Evolutionary conservation across 2,113 vertebrate genomes (phyloP), one percentile per base, ranked within the genome.

Genomic region (Catharus fuscescens): DNA sequence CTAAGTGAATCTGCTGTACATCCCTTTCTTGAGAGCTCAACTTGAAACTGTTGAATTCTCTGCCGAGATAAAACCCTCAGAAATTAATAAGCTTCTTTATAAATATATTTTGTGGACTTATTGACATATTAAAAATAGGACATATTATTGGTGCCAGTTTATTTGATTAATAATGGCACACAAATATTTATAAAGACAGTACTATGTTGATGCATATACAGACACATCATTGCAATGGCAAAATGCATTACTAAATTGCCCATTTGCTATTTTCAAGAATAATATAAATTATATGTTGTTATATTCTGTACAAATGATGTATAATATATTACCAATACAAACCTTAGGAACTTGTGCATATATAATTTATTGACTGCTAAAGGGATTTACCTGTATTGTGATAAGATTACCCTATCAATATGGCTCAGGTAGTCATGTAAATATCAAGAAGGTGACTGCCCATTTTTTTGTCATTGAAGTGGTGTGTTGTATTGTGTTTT

Each of bases 131-230:
- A 91, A 89, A 93, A 97, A 85, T 78, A 72, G 88, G 59, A n/a
- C 67, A 25, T 86, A 91, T 76, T 93, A 73, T 70, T 96, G 79
- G 36, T 76, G 87, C 47, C 50, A 73, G 26, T 56, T 79, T 97
- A 96, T 96, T 88, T 97, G 93, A 83, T 95, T 95, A 96, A 86
- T 96, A 97, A 95, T 96, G 66, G 32, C 61, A 93, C 73, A 96
- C 83, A 94, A 95, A 85, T 95, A 96, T 96, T 97, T 96, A 96
- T 85, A 95, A 96, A 95, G 45, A 32, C 61, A 64, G 6, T 93
- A 81, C 82, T 93, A 73, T 95, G 82, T 90, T 84, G 34, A 47
- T 96, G 28, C 87, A n/a, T 88, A 60, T 91, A 66, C 61, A 90
- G 91, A 92, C 80, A 65, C 65, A 94, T 44, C 25, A 67, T 80